Conservation (phyloP, 2,888 invertebrate species). For the Patella caerulea region DNA sequence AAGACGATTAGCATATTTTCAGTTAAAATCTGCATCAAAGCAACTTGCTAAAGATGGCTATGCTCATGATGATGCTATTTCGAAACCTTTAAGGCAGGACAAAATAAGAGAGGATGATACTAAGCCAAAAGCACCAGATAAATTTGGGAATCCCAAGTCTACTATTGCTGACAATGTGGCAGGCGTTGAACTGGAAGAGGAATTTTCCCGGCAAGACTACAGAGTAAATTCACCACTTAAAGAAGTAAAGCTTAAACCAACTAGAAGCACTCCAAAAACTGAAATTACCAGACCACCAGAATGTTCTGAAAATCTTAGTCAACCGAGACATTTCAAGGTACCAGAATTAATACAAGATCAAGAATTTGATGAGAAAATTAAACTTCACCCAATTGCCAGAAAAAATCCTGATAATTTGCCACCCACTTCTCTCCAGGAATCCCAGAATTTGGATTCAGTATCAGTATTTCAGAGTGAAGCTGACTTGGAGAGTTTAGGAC, state of each 20-base stretch:
- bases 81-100: too few relatives aligned
- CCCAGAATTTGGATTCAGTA: conserved; percentile 39
- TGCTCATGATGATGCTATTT: too few relatives aligned
- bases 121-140: not conserved
- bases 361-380: not conserved
- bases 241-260: conserved; percentile 1
- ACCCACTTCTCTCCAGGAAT: conserved; percentile 28
- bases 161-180: not conserved
- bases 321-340: not conserved
- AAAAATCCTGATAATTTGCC: not conserved
- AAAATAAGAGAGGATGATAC: not conserved
- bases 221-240: not conserved
- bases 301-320: not conserved
- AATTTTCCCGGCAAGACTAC: not conserved
- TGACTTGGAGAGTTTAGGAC: conserved; percentile 46
- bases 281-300: not conserved
- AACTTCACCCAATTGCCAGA: too few relatives aligned
- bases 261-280: not conserved
- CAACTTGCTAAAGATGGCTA: not conserved
- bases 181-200: not conserved
- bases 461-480: conserved; percentile 35
- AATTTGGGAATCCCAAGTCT: not conserved
- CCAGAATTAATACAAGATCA: not conserved
- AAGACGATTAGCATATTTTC: conserved; percentile 54
- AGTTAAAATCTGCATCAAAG: conserved; percentile 14